Percentiles rank a stretch among this genome's conserved stretches.
Conservation (phyloP, 2,113 vertebrate genomes). For the Lamprologus sp. region DNA sequence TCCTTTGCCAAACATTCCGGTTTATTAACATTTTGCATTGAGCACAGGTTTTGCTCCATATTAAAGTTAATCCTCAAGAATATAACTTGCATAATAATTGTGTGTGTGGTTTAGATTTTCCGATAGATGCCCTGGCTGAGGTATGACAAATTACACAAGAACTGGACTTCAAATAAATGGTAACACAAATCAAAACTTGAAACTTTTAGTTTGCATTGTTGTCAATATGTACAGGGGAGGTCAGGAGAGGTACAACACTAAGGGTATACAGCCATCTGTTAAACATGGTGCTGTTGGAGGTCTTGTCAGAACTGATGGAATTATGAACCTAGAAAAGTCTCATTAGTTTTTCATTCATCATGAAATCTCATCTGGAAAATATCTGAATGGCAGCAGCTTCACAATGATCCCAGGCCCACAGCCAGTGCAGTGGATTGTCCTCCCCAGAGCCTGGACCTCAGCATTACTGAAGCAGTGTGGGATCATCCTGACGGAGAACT, state of each 20-base stretch:
- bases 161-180: background rate
- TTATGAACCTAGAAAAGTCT: background rate
- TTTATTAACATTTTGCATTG: background rate
- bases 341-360: background rate
- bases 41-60: background rate
- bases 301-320: background rate
- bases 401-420: background rate
- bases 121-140: background rate
- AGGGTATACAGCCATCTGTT: accelerated
- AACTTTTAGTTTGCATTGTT: background rate
- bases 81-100: background rate
- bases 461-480: background rate
- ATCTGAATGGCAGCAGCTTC: background rate
- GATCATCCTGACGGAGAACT: background rate
- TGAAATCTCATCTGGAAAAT: background rate
- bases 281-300: background rate
- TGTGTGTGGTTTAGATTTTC: background rate
- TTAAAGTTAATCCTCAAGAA: background rate
- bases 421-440: background rate
- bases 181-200: background rate
- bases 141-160: background rate
- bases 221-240: background rate
- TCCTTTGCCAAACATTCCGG: background rate
- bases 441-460: background rate
- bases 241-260: background rate